Conservation (phyloP, 2,797 vertebrate genomes). For the Nyctalus aviator region DNA sequence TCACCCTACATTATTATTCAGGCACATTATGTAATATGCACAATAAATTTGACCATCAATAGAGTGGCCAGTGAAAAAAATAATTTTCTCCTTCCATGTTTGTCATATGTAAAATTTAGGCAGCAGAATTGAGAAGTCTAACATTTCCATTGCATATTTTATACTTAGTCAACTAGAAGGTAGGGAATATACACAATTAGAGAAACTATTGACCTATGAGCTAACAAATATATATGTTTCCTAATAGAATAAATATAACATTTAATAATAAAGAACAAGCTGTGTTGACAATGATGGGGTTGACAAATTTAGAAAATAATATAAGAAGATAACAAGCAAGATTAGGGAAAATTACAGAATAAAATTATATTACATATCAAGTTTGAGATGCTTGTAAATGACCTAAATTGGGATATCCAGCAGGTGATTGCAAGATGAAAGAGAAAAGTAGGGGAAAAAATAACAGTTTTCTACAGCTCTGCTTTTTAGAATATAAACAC, state of each 20-base stretch:
- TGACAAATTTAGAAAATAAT: background rate
- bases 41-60: background rate
- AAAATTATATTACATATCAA: background rate
- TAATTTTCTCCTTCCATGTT: background rate
- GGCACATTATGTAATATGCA: background rate
- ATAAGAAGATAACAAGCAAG: background rate
- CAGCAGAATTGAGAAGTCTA: background rate
- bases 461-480: too few relatives aligned
- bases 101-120: background rate
- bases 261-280: background rate
- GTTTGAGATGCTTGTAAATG: slow-evolving; percentile 29
- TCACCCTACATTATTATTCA: background rate
- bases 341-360: background rate
- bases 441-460: background rate
- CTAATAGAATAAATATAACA: slow-evolving; percentile 4
- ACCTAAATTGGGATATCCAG: background rate
- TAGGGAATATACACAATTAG: background rate
- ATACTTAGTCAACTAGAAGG: background rate
- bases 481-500: too few relatives aligned
- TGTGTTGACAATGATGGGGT: background rate
- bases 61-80: background rate
- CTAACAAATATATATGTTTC: background rate
- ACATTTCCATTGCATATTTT: background rate
- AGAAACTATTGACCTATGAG: background rate
- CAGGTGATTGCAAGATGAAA: slow-evolving; percentile 35